phyloP scores from a whole-genome alignment of 2,888 invertebrate genomes.

The Rhamnusium bicolor region DNA sequence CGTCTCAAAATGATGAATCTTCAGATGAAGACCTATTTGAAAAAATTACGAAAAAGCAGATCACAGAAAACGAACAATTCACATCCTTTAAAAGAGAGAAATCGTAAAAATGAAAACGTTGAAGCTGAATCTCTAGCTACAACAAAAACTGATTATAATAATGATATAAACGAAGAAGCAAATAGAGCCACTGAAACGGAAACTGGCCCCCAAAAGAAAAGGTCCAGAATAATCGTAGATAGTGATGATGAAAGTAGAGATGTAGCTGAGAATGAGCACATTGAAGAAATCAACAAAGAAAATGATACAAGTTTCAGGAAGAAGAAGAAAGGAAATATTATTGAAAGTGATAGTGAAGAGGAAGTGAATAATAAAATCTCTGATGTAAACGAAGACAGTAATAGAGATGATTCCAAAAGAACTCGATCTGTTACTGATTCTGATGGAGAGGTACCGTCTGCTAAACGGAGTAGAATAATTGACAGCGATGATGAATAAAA shows the following conservation, averaged over 20 bases:
- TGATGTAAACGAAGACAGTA: neutral
- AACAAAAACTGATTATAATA: neutral
- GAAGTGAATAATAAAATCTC: neutral
- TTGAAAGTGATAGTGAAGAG: slow-evolving; percentile 65
- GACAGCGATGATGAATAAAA: slow-evolving; percentile 62
- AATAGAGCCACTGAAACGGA: neutral
- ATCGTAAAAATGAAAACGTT: slow-evolving; percentile 4
- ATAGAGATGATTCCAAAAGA: slow-evolving; percentile 43
- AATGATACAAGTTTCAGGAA: slow-evolving; percentile 9
- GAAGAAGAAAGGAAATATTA: slow-evolving; percentile 58
- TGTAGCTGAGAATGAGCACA: neutral
- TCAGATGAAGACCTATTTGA: slow-evolving; percentile 39
- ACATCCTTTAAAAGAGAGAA: neutral
- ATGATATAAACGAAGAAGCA: neutral
- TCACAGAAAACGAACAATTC: neutral
- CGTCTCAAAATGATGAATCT: neutral
- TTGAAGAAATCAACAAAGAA: slow-evolving; percentile 36
- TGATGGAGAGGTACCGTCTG: slow-evolving; percentile 54
- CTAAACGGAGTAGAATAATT: slow-evolving; percentile 58
- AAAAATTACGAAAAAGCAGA: slow-evolving; percentile 26
- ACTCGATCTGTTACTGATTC: slow-evolving; percentile 53
- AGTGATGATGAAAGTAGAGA: slow-evolving; percentile 43
- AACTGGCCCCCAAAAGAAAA: slow-evolving; percentile 16
- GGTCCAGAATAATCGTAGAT: slow-evolving; percentile 25
- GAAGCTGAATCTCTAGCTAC: neutral